These are phyloP conservation scores for Cheirogaleus medius DNA, from an alignment of 2,113 vertebrate species.

Conservation along the genomic window DNA sequence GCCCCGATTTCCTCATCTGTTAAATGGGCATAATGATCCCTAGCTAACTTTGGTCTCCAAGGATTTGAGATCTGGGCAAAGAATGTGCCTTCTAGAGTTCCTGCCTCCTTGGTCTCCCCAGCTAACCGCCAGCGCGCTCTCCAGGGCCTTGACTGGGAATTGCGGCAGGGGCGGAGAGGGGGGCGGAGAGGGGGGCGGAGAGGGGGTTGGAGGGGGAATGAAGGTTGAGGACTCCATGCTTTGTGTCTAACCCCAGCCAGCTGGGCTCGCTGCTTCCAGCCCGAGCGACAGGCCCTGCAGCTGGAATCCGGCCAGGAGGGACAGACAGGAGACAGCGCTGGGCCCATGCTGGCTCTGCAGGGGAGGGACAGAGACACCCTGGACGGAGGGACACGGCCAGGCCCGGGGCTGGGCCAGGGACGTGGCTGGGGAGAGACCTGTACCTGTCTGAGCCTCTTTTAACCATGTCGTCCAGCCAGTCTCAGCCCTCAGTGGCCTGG, in stretches of 20 bases:
- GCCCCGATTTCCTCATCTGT: neutral
- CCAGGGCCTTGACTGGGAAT: neutral
- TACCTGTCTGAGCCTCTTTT: accelerated
- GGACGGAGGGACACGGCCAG: neutral
- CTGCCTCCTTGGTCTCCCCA: accelerated
- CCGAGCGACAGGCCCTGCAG: neutral
- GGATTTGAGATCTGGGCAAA: neutral
- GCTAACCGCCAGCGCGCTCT: too few species aligned
- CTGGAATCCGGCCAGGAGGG: neutral
- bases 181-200: neutral
- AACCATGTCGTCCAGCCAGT: neutral
- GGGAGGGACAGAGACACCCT: neutral
- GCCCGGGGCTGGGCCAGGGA: neutral
- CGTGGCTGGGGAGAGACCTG: neutral
- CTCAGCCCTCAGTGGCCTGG: neutral
- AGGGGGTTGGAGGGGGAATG: neutral
- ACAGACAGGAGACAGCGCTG: too few species aligned
- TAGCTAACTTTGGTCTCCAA: neutral
- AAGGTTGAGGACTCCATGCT: neutral
- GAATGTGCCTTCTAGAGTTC: accelerated
- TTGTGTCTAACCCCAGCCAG: neutral
- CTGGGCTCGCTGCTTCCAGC: neutral
- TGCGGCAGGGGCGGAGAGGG: accelerated
- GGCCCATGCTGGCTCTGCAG: neutral
- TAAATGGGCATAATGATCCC: neutral